Percentiles rank a stretch among this genome's conserved stretches.
Evolutionary conservation across 2,888 invertebrate genomes (phyloP).

Genomic region (Euproctis similis): DNA sequence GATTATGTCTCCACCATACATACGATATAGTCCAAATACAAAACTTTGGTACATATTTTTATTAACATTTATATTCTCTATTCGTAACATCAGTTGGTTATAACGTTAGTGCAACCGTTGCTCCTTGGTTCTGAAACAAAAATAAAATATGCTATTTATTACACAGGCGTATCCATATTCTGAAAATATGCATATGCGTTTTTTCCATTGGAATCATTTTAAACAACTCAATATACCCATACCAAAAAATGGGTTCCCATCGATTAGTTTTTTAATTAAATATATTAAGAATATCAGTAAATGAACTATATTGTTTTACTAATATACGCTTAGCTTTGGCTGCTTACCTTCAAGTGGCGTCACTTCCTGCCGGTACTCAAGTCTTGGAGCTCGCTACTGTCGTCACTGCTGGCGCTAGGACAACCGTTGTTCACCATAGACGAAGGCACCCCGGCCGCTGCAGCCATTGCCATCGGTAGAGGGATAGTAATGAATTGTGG

Average conservation of each 20-base stretch:
- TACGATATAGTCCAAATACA: slow-evolving; percentile 37
- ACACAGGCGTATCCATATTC: no score
- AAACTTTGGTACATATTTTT: slow-evolving; percentile 42
- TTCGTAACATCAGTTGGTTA: slow-evolving; percentile 25
- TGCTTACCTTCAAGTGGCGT: slow-evolving; percentile 16
- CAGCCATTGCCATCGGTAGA: slow-evolving; percentile 79
- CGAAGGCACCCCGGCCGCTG: slow-evolving; percentile 58
- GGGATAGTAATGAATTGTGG: slow-evolving; percentile 84
- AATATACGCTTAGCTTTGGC: neutral
- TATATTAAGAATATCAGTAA: no score
- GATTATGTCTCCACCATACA: no score
- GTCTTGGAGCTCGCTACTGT: slow-evolving; percentile 69
- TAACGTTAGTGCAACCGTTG: slow-evolving; percentile 22
- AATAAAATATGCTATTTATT: slow-evolving; percentile 2
- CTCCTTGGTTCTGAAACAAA: slow-evolving; percentile 25
- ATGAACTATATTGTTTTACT: no score
- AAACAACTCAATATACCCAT: no score
- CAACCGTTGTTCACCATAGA: slow-evolving; percentile 58
- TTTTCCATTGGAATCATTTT: no score
- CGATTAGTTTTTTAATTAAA: no score
- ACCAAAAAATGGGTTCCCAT: no score
- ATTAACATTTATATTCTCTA: slow-evolving; percentile 9
- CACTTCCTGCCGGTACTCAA: slow-evolving; percentile 68
- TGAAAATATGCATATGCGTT: no score
- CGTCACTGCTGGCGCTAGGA: slow-evolving; percentile 65